phyloP scores from a whole-genome alignment of 2,113 vertebrate species.

The Python bivittatus region DNA sequence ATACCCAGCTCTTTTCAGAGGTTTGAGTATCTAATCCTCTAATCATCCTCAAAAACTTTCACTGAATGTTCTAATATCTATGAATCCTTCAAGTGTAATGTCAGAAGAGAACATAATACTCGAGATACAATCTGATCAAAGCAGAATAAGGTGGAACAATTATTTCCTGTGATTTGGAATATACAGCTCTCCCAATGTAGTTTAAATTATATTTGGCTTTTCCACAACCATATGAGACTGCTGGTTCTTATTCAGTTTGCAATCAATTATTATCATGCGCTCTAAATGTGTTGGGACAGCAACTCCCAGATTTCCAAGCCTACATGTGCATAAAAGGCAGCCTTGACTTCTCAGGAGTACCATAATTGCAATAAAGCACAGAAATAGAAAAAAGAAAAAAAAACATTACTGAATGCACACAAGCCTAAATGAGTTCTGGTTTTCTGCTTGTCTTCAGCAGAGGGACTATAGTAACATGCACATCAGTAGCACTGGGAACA shows the following conservation, averaged over 20 bases:
- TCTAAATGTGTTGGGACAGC: not conserved
- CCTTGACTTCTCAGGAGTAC: not conserved
- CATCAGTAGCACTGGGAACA: constrained; percentile 2
- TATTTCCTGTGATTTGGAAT: not conserved
- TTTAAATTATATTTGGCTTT: not conserved
- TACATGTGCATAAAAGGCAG: not conserved
- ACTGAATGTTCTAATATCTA: not conserved
- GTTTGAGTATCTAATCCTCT: not conserved
- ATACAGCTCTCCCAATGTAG: not conserved
- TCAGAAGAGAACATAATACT: not conserved
- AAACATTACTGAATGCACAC: not conserved
- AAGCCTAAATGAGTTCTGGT: not conserved
- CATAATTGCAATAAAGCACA: not conserved
- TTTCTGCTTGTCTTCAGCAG: not conserved
- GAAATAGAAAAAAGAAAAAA: not conserved
- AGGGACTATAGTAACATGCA: not conserved
- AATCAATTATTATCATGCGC: not conserved
- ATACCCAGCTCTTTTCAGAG: not conserved
- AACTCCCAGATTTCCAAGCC: not conserved
- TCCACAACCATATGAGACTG: not conserved
- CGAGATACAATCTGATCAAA: not conserved
- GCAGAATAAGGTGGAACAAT: not conserved
- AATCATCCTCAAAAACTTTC: not conserved
- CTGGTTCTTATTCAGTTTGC: not conserved
- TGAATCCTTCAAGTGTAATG: not conserved